These are phyloP conservation scores for Tethya wilhelma DNA, from an alignment of 37 sponge, comb jelly and placozoan genomes.

Conservation along the genomic window DNA sequence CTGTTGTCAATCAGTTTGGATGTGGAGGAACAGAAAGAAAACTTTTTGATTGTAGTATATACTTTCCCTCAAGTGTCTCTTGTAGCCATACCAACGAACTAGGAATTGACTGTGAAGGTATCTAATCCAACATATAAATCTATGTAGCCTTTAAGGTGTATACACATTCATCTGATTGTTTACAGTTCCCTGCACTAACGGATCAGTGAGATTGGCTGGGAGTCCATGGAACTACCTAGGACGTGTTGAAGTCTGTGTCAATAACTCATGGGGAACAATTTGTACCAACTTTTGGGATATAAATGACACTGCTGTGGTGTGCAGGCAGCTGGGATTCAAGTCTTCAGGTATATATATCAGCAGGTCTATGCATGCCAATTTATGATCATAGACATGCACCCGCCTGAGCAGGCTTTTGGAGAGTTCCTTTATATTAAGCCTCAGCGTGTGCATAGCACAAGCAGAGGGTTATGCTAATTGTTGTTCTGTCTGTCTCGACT, in stretches of 20 bases:
- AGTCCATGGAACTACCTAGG: neutral
- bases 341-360: neutral
- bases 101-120: constrained; percentile 6
- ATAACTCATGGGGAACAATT: neutral
- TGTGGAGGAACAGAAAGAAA: neutral
- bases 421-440: too few relatives aligned
- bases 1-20: neutral
- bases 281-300: neutral
- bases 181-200: neutral
- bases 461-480: too few relatives aligned
- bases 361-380: too few relatives aligned
- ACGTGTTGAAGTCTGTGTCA: constrained; percentile 12
- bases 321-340: neutral
- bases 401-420: too few relatives aligned
- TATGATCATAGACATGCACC: too few relatives aligned
- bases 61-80: neutral
- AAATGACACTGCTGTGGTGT: neutral
- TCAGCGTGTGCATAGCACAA: too few relatives aligned
- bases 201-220: neutral
- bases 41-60: neutral
- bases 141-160: too few relatives aligned
- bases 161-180: neutral
- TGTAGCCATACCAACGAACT: neutral
- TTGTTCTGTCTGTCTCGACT: too few relatives aligned
- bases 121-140: too few relatives aligned